Base-by-base conservation (phyloP, 2,797 vertebrate species). In the Rhinella marina region DNA sequence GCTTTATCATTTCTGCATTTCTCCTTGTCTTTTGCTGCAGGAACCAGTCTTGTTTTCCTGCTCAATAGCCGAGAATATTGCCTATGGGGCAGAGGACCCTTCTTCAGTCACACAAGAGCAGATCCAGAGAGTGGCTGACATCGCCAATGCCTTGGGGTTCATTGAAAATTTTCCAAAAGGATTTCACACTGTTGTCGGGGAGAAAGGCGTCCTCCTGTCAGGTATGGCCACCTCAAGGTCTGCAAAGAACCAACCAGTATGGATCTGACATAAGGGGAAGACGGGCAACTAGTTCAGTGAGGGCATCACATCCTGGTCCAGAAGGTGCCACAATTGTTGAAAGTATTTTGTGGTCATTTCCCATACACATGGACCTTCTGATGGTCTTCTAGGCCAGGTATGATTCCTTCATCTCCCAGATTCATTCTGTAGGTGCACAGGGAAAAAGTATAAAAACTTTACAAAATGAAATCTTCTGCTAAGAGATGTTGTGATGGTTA, bases 11-110 rank as follows among this genome's bases (percentile, higher is more conserved):
- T 32, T 29, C 3, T 48, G 6, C 8, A 0, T 23, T 80, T 52
- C 76, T 21, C 23, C 84, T 90, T 90, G 90, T 0, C 27, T 29
- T 3, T 87, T 76, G 7, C 88, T 87, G 83, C 87, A 99, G 98
- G 98, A 99, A 92, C 98, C 98, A 0, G 93, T 99, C 89, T 93
- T 99, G 82, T 99, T 99, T 90, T 99, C 98, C 23, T 98, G 97
- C 89, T 99, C 98, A 5, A 95, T 99, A 27, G 95, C 96, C 89
- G 98, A 99, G 90, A 99, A 99, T 91, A 99, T 99, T 12, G 96
- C 98, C 0, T 99, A 99, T 0, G 98, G 98, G 17, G 97, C 97
- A 0, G 89, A 92, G 6, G 92, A 96, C 82, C 96, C 96, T 0
- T 93, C 94, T 25, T 82, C 89, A 0, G 97, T 99, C 91, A 97